Evolutionary conservation across 2,888 invertebrate species (phyloP).

Genomic region (Drosophila kanekoi): DNA sequence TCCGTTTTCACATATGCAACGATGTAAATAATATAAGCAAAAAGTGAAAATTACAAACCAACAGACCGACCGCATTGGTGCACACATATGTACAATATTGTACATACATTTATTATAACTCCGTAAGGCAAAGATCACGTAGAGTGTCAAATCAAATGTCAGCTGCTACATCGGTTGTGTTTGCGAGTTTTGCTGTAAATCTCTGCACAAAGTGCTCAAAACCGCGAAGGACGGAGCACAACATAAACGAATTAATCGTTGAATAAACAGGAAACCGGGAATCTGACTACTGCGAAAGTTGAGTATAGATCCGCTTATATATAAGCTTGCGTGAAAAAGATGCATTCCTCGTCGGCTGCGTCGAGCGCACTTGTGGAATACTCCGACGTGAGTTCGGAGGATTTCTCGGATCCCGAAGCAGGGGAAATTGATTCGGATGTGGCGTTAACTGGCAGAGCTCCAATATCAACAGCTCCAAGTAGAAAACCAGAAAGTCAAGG

Average conservation of each 20-base stretch:
- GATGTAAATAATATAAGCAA: slow-evolving; percentile 68
- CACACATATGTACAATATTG: slow-evolving; percentile 38
- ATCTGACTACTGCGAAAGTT: slow-evolving; percentile 3
- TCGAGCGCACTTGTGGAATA: slow-evolving; percentile 87
- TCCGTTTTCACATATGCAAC: slow-evolving; percentile 47
- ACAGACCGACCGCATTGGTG: slow-evolving; percentile 36
- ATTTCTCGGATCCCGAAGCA: slow-evolving; percentile 94
- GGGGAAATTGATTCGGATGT: slow-evolving; percentile 90
- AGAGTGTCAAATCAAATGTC: slow-evolving; percentile 44
- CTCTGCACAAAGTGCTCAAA: slow-evolving; percentile 33
- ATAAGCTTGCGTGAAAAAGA: slow-evolving; percentile 38
- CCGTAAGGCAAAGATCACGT: slow-evolving; percentile 35
- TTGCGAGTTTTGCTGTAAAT: slow-evolving; percentile 44
- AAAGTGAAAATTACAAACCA: slow-evolving; percentile 58
- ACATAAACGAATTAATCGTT: slow-evolving; percentile 8
- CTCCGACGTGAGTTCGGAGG: slow-evolving; percentile 96
- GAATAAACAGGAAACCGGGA: slow-evolving; percentile 7
- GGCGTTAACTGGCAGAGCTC: slow-evolving; percentile 36
- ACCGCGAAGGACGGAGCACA: slow-evolving; percentile 17
- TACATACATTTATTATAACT: slow-evolving; percentile 23
- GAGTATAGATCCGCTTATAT: slow-evolving; percentile 9
- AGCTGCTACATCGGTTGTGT: slow-evolving; percentile 27
- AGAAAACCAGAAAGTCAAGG: slow-evolving; percentile 52
- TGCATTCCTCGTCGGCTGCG: slow-evolving; percentile 71
- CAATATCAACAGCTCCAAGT: slow-evolving; percentile 24